Evolutionary conservation across 2,888 invertebrate species (phyloP).

Genomic region (Drosophila gaucha): DNA sequence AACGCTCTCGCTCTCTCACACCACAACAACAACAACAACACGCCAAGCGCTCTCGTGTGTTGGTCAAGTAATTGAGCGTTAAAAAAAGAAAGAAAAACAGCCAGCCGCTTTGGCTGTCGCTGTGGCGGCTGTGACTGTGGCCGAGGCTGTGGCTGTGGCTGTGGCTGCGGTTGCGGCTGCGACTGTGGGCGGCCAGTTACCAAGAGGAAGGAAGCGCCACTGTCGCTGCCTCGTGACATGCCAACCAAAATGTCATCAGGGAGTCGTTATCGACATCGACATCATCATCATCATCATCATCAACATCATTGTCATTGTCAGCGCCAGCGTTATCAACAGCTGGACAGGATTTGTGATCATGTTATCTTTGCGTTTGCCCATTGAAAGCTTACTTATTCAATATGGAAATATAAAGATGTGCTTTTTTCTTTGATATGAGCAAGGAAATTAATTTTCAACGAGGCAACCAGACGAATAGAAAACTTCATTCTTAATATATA

Average conservation of each 20-base stretch:
- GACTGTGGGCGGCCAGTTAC: constrained; percentile 25
- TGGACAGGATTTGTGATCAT: constrained; percentile 23
- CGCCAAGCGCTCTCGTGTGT: constrained; percentile 24
- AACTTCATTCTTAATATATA: not conserved
- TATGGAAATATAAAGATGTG: not conserved
- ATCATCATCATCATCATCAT: constrained; percentile 9
- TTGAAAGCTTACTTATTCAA: not conserved
- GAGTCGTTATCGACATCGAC: constrained; percentile 25
- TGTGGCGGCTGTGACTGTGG: not conserved
- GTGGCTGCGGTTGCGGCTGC: not conserved
- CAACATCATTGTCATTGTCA: constrained; percentile 15
- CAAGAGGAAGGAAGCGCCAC: constrained; percentile 39
- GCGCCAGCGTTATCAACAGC: constrained; percentile 19
- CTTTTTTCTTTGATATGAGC: no score
- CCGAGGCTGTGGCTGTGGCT: constrained; percentile 1
- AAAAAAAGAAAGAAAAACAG: constrained; percentile 2
- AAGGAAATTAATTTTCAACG: no score
- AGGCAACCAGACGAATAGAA: no score
- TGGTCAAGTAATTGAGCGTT: constrained; percentile 53
- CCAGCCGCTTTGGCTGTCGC: constrained; percentile 18
- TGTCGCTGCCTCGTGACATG: constrained; percentile 20
- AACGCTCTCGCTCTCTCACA: constrained; percentile 20
- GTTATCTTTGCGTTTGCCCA: not conserved
- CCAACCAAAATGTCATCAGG: constrained; percentile 36
- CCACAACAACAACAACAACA: constrained; percentile 7